Evolutionary conservation across 2,797 vertebrate genomes (phyloP).

Genomic region (Falco columbarius): DNA sequence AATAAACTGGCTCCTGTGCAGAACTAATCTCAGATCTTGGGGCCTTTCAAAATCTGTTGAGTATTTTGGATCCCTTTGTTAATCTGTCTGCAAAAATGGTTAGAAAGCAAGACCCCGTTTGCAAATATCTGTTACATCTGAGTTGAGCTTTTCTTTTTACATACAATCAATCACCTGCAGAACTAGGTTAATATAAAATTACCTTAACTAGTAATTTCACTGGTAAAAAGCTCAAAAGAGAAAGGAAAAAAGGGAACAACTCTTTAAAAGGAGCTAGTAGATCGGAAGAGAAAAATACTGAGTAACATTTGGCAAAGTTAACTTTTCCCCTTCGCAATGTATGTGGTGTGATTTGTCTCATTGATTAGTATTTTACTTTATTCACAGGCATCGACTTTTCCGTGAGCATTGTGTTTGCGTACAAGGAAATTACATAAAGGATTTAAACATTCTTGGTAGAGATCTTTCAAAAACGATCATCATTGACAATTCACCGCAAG

Average conservation of each 20-base stretch:
- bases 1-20: background rate
- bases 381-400: conserved; percentile 92
- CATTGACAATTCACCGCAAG: conserved; percentile 99
- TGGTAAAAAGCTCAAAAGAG: background rate
- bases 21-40: conserved; percentile 4
- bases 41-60: conserved; percentile 5
- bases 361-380: background rate
- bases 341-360: background rate
- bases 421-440: conserved; percentile 99
- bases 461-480: conserved; percentile 99
- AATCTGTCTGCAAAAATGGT: background rate
- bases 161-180: background rate
- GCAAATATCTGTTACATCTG: conserved; percentile 1
- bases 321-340: background rate
- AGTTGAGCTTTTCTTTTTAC: conserved; percentile 35
- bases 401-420: conserved; percentile 99
- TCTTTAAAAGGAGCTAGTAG: background rate
- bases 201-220: background rate
- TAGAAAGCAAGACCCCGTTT: conserved; percentile 19
- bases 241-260: background rate
- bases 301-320: background rate
- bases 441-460: conserved; percentile 97
- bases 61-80: background rate
- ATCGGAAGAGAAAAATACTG: background rate
- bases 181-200: background rate